Evolutionary conservation across 2,113 vertebrate genomes (phyloP).

Genomic region (Bagarius yarrelli): DNA sequence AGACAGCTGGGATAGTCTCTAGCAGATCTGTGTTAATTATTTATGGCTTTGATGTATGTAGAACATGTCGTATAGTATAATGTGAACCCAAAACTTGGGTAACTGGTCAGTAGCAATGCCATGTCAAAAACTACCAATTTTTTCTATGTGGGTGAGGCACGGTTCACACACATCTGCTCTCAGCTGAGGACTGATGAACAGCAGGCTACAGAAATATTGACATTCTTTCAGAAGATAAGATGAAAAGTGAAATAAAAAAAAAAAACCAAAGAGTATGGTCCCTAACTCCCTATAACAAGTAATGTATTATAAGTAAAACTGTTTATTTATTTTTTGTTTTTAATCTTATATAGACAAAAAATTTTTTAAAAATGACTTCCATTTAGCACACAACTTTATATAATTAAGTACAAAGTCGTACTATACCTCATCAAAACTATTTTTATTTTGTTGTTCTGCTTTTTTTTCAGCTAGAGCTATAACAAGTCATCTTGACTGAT

Average conservation of each 20-base stretch:
- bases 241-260: not conserved
- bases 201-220: not conserved
- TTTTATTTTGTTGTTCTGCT: too few species aligned
- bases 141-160: not conserved
- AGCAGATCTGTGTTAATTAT: too few species aligned
- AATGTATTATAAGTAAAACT: not conserved
- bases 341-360: not conserved
- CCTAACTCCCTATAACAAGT: not conserved
- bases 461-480: not conserved
- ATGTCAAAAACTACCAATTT: not conserved
- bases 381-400: slow-evolving; percentile 23
- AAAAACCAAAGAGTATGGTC: not conserved
- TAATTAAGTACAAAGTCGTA: slow-evolving; percentile 24
- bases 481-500: not conserved
- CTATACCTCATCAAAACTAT: not conserved
- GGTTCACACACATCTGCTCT: slow-evolving; percentile 6
- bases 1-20: too few species aligned
- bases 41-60: too few species aligned
- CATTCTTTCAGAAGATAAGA: not conserved
- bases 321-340: not conserved
- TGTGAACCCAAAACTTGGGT: too few species aligned
- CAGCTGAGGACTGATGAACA: not conserved
- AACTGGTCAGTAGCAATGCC: not conserved
- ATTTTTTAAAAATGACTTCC: slow-evolving; percentile 9
- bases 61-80: too few species aligned